phyloP scores from a whole-genome alignment of 2,113 vertebrate genomes.

The Scophthalmus maximus region DNA sequence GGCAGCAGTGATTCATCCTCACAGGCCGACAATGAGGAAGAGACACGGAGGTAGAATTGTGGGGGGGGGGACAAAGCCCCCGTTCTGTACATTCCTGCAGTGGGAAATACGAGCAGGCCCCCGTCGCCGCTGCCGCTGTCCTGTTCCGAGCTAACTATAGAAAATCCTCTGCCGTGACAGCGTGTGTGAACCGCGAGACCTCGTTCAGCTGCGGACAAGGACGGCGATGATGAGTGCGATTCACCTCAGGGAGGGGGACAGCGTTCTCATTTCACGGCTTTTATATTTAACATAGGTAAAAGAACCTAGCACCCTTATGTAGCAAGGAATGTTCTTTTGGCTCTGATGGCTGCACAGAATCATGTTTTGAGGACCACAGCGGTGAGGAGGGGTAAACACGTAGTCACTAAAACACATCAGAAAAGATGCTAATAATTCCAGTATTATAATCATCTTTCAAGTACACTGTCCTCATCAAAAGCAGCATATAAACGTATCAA shows the following conservation, averaged over 20 bases:
- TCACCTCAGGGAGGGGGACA: slow-evolving; percentile 1
- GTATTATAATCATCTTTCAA: slow-evolving; percentile 59
- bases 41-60: slow-evolving; percentile 5
- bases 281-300: slow-evolving; percentile 1
- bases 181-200: not conserved
- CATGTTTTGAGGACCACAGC: too few species aligned
- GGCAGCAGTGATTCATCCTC: slow-evolving; percentile 47
- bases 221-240: slow-evolving; percentile 16
- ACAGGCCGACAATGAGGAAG: slow-evolving; percentile 35
- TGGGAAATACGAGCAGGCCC: slow-evolving; percentile 47
- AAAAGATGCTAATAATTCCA: slow-evolving; percentile 41
- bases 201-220: slow-evolving; percentile 27
- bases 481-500: slow-evolving; percentile 60
- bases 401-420: not conserved
- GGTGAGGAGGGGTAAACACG: too few species aligned
- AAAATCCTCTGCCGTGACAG: slow-evolving; percentile 32
- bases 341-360: not conserved
- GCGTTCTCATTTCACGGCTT: not conserved
- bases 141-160: slow-evolving; percentile 45
- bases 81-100: slow-evolving; percentile 25
- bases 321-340: not conserved
- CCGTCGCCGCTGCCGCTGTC: slow-evolving; percentile 21
- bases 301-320: not conserved
- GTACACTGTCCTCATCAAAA: slow-evolving; percentile 61
- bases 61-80: slow-evolving; percentile 10